Evolutionary conservation across 1,140 invertebrate species (phyloP).

Genomic region (Homalodisca vitripennis): DNA sequence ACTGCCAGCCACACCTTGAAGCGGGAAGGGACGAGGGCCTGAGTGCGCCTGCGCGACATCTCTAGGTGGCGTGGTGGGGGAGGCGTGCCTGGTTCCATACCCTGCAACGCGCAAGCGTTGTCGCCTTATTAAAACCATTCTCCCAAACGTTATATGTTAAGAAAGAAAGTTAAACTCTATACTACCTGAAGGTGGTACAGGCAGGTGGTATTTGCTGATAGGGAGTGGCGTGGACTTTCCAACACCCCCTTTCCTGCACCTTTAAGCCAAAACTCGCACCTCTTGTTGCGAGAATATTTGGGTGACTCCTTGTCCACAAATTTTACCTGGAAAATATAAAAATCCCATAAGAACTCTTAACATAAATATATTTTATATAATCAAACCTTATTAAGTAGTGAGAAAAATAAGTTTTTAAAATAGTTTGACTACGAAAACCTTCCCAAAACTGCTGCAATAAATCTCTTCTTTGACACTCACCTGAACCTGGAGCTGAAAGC

Average conservation of each 20-base stretch:
- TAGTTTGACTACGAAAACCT: too few species aligned
- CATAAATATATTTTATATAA: too few species aligned
- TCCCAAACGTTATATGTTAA: too few species aligned
- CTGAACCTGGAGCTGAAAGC: constrained; percentile 84
- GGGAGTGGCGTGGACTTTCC: constrained; percentile 75
- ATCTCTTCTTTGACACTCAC: constrained; percentile 49
- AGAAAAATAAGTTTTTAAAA: too few species aligned
- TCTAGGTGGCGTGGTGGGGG: constrained; percentile 50
- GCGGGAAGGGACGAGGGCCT: constrained; percentile 52
- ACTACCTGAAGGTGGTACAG: constrained; percentile 79
- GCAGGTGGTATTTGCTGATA: constrained; percentile 83
- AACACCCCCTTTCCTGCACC: constrained; percentile 73
- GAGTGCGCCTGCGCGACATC: constrained; percentile 46
- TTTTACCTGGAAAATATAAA: constrained; percentile 59
- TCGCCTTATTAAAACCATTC: too few species aligned
- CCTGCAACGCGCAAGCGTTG: constrained; percentile 24
- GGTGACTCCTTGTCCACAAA: constrained; percentile 78
- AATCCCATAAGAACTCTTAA: too few species aligned
- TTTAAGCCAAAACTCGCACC: constrained; percentile 83
- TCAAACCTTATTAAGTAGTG: too few species aligned
- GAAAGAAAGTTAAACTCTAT: too few species aligned
- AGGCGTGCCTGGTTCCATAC: constrained; percentile 37
- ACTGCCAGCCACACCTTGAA: constrained; percentile 86
- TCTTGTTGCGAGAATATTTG: constrained; percentile 76
- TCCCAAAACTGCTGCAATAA: too few species aligned